A percentile compares a stretch with the other conserved stretches of the same genome.
Evolutionary conservation across 1,140 invertebrate genomes (phyloP).

Genomic region (Choristoneura fumiferana): DNA sequence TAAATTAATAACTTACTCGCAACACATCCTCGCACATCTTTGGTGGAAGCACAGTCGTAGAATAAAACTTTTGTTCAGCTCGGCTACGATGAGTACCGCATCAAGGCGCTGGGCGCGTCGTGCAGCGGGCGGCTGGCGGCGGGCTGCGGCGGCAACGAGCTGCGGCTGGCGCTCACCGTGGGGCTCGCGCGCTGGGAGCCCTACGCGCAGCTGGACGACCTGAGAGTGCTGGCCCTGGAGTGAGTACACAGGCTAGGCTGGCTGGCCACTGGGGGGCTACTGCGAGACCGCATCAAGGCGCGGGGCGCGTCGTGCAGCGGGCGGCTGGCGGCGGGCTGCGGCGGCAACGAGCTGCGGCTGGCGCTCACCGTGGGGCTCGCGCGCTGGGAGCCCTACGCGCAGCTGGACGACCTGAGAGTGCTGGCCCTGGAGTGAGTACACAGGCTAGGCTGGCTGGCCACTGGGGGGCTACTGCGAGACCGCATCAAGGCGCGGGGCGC

Average conservation of each 20-base stretch:
- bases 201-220: slow-evolving; percentile 60
- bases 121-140: slow-evolving; percentile 48
- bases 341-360: slow-evolving; percentile 42
- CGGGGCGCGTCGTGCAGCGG: slow-evolving; percentile 56
- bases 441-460: no score
- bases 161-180: slow-evolving; percentile 48
- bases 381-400: slow-evolving; percentile 60
- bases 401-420: slow-evolving; percentile 53
- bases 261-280: no score
- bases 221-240: slow-evolving; percentile 48
- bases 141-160: slow-evolving; percentile 35
- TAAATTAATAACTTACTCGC: no score
- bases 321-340: slow-evolving; percentile 40
- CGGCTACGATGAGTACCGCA: slow-evolving; percentile 62
- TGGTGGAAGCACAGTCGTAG: no score
- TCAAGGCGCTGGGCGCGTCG: slow-evolving; percentile 57
- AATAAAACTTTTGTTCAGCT: slow-evolving; percentile 38
- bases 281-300: slow-evolving; percentile 58
- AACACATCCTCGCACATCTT: no score
- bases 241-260: slow-evolving; percentile 34
- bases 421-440: slow-evolving; percentile 49
- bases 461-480: slow-evolving; percentile 63
- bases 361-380: slow-evolving; percentile 49
- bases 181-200: slow-evolving; percentile 55
- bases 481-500: slow-evolving; percentile 60